Percentiles rank a stretch among this genome's conserved stretches.
Evolutionary conservation across 2,888 invertebrate species (phyloP).

Genomic region (Orgyia antiqua): DNA sequence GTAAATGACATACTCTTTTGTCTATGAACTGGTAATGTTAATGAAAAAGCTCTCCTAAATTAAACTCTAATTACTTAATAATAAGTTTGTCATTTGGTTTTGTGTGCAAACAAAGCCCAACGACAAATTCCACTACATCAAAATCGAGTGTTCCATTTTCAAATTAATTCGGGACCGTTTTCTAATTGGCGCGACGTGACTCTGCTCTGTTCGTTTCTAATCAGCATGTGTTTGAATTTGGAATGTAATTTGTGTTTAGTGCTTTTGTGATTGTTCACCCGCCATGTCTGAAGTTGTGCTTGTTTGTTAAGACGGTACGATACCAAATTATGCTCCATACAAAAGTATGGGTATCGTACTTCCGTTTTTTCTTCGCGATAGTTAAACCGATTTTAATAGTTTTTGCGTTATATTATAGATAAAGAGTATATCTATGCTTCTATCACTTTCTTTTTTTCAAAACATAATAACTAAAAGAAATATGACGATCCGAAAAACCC

Average conservation of each 20-base stretch:
- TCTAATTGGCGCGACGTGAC: constrained; percentile 76
- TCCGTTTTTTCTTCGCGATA: no score
- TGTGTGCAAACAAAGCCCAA: constrained; percentile 18
- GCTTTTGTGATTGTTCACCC: constrained; percentile 44
- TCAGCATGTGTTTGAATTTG: constrained; percentile 61
- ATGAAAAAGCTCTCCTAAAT: constrained; percentile 9
- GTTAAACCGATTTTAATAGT: no score
- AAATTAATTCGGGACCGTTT: constrained; percentile 70
- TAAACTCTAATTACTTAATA: constrained; percentile 11
- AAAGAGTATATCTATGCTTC: no score
- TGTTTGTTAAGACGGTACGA: no score
- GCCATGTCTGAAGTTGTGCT: constrained; percentile 33
- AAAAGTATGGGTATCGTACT: no score
- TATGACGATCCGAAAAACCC: no score
- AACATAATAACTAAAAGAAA: no score
- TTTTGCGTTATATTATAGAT: no score
- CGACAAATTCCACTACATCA: constrained; percentile 72
- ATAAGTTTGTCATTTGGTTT: constrained; percentile 22
- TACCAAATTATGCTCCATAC: no score
- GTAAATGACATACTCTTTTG: constrained; percentile 40
- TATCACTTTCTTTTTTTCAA: no score
- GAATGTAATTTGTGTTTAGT: constrained; percentile 60
- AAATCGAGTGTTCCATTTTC: constrained; percentile 75
- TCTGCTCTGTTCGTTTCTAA: constrained; percentile 56
- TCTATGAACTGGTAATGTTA: constrained; percentile 29